These are phyloP conservation scores for Lontra canadensis DNA, from an alignment of 2,113 vertebrate genomes.

Conservation along the genomic window DNA sequence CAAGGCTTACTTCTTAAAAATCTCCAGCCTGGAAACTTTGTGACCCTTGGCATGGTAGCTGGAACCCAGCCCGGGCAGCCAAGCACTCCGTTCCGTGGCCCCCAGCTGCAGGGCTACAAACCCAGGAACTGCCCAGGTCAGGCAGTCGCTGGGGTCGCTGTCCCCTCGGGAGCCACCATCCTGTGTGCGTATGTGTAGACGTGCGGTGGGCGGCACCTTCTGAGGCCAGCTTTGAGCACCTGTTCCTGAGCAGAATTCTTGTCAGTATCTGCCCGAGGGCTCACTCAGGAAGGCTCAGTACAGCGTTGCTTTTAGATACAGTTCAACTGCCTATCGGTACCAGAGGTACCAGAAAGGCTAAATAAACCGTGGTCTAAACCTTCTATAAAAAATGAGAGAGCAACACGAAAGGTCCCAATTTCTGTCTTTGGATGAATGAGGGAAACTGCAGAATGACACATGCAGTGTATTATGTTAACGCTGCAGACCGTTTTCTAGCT, in stretches of 20 bases:
- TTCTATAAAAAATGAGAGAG: neutral
- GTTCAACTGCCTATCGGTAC: neutral
- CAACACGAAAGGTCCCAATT: neutral
- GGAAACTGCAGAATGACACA: neutral
- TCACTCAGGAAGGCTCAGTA: neutral
- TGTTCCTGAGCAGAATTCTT: neutral
- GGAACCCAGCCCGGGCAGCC: constrained; percentile 81
- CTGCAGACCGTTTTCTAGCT: neutral
- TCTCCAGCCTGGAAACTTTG: constrained; percentile 88
- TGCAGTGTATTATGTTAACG: neutral
- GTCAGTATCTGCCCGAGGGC: neutral
- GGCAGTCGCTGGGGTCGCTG: too few relatives aligned
- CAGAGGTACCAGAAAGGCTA: neutral
- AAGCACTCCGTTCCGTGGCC: neutral
- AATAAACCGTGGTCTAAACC: neutral
- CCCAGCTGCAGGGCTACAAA: neutral
- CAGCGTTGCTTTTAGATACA: neutral
- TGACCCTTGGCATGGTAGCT: constrained; percentile 90
- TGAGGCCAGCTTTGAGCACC: neutral
- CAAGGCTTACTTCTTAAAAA: constrained; percentile 88
- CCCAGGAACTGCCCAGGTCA: neutral
- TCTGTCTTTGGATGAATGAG: neutral
- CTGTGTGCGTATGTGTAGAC: neutral
- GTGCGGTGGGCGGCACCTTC: neutral
- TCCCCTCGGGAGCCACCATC: neutral